Base-by-base conservation (phyloP, 2,113 vertebrate species). In the Fukomys damarensis region DNA sequence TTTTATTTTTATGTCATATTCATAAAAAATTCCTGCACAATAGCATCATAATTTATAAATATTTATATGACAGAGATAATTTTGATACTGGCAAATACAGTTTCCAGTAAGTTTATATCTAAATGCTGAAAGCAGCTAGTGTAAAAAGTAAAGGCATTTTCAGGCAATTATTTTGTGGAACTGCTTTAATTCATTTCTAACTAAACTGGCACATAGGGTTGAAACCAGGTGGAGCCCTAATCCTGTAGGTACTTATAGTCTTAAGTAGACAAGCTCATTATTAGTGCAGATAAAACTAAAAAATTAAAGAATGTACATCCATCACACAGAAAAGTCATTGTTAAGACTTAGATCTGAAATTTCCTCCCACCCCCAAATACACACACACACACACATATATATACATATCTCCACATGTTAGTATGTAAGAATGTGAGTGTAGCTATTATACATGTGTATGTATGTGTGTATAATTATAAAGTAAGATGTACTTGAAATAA, bases 41-140 rank as follows among this genome's bases (percentile, higher is more conserved):
- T 52, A 76, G 20, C 38, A 66, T 6, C 41, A 81, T 89, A 92
- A 92, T 76, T n/a, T 85, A 43, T 91, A 85, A 96, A 95, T 86
- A 86, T 38, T 52, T 41, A 95, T 91, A 43, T 68, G 58, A 89
- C 76, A 3, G 66, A 92, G 38, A 9, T 46, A 92, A 65, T 91
- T 96, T 89, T 96, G 49, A 96, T 72, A 30, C 20, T 20, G 16
- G 93, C 65, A 16, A 82, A 89, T 86, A 38, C 2, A 24, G 19
- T 93, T 96, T 86, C 56, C 35, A 85, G 28, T 56, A 80, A 85
- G 35, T 70, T 85, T 86, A 49, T 61, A 91, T 66, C 59, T 84
- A 61, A 41, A 92, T 83, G 84, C 28, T 59, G 32, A 58, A 89
- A 84, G 43, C 66, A 95, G 32, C 24, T 92, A 6, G 9, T 85